A percentile compares a stretch with the other conserved stretches of the same genome.
phyloP scores from a whole-genome alignment of 1,140 invertebrate species.

The Drosophila rhopaloa region DNA sequence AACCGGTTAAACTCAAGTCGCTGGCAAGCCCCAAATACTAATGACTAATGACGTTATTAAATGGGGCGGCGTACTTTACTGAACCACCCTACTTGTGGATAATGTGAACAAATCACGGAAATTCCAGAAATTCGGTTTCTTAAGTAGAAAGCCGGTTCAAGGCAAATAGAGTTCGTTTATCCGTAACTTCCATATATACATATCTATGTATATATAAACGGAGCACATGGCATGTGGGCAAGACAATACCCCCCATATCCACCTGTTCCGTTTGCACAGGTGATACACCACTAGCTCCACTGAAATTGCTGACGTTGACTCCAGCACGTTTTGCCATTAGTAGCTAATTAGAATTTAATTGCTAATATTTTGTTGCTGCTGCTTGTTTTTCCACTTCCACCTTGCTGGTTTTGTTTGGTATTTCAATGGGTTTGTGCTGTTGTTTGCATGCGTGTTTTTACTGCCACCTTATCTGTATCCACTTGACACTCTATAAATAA shows the following conservation, averaged over 20 bases:
- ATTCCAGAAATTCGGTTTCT: conserved; percentile 28
- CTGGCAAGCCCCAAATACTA: conserved; percentile 24
- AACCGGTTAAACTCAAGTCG: conserved; percentile 40
- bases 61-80: conserved; percentile 13
- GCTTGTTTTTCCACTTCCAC: conserved; percentile 7
- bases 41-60: conserved; percentile 35
- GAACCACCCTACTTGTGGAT: not conserved
- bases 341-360: conserved; percentile 65
- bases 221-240: conserved; percentile 11
- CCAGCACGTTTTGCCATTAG: conserved; percentile 58
- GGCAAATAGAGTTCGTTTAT: conserved; percentile 32
- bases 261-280: conserved; percentile 51
- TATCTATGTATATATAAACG: not conserved
- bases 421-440: conserved; percentile 6
- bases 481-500: conserved; percentile 42
- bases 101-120: conserved; percentile 38
- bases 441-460: conserved; percentile 17
- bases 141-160: conserved; percentile 20
- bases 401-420: conserved; percentile 1
- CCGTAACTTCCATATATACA: not conserved
- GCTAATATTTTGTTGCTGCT: conserved; percentile 32
- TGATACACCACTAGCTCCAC: conserved; percentile 10
- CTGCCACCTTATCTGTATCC: conserved; percentile 16
- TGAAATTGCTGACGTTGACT: conserved; percentile 43
- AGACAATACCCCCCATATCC: conserved; percentile 3